Evolutionary conservation across 2,113 vertebrate genomes (phyloP), one percentile per base, ranked within the genome.

Genomic region (Cololabis saira): DNA sequence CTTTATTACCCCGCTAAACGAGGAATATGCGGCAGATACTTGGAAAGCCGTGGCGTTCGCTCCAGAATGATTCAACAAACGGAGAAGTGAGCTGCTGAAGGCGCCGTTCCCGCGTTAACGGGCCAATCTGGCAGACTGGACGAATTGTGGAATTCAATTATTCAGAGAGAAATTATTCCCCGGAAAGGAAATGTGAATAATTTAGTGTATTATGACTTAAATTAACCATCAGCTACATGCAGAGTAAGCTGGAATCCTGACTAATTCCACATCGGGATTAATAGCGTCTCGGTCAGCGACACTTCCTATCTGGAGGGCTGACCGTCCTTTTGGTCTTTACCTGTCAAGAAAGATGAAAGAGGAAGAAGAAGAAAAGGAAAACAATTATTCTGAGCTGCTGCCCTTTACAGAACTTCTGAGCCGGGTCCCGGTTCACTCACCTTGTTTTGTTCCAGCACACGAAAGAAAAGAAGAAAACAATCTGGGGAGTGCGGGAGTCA

Each of bases 141-240:
- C 56, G 82, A 87, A 89, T 74, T 81, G 85, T 67, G 48, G 56
- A 82, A 85, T 92, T 94, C 78, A 92, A 94, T 93, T 90, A 93
- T 93, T 93, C 83, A 93, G 78, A 69, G 58, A 71, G 85, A 92
- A 91, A 93, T 93, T 90, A 92, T 81, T 92, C 86, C 52, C 87
- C 84, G 58, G 81, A 82, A 44, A 70, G 82, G 76, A 74, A 71
- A 74, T 65, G 76, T 93, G 89, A 93, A 94, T 94, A 92, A 93
- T 94, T 92, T 75, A 93, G 79, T 19, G 76, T 90, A 91, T 92
- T 93, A 93, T 92, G 89, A 92, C 91, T 93, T 86, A 74, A 91
- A 85, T 85, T 86, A 90, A 91, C 79, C 66, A 88, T 82, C 84
- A 69, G 82, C 82, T 67, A 78, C 84, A 79, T 73, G 47, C 64